These are phyloP conservation scores for Schizothorax lantsangensis DNA, from an alignment of 2,797 vertebrate species.

Conservation along the genomic window DNA sequence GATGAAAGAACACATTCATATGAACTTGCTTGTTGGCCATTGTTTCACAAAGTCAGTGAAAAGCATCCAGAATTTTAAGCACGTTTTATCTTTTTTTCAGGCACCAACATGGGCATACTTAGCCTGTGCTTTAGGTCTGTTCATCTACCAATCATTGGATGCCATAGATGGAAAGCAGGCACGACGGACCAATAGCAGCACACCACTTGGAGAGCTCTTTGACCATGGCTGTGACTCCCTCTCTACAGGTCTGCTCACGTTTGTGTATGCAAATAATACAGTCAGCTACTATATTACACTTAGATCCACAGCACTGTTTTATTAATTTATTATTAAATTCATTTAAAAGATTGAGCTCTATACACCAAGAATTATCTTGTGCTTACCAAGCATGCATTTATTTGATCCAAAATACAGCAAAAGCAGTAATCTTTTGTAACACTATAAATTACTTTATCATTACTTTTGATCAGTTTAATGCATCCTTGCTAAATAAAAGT, in stretches of 20 bases:
- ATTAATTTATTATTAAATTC: not conserved
- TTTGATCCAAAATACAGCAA: too few species aligned
- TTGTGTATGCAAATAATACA: constrained; percentile 56
- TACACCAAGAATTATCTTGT: not conserved
- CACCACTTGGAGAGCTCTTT: constrained; percentile 87
- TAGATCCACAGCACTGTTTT: not conserved
- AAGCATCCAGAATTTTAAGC: not conserved
- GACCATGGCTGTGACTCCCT: constrained; percentile 91
- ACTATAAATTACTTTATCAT: too few species aligned
- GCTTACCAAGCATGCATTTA: too few species aligned
- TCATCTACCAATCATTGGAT: constrained; percentile 90
- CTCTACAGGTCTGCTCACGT: constrained; percentile 81
- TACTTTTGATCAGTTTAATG: too few species aligned
- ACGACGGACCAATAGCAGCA: constrained; percentile 87
- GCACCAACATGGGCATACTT: constrained; percentile 87
- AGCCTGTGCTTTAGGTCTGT: constrained; percentile 86
- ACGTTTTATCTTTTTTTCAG: constrained; percentile 64
- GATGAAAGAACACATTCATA: not conserved
- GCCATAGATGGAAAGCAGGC: constrained; percentile 91
- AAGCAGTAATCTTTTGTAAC: too few species aligned
- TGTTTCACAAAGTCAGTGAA: not conserved
- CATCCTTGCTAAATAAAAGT: too few species aligned
- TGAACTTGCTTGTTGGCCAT: not conserved
- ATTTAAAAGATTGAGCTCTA: not conserved
- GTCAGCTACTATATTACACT: constrained; percentile 41